Evolutionary conservation across 1,140 invertebrate species (phyloP).

Genomic region (Brachystomella parvula): DNA sequence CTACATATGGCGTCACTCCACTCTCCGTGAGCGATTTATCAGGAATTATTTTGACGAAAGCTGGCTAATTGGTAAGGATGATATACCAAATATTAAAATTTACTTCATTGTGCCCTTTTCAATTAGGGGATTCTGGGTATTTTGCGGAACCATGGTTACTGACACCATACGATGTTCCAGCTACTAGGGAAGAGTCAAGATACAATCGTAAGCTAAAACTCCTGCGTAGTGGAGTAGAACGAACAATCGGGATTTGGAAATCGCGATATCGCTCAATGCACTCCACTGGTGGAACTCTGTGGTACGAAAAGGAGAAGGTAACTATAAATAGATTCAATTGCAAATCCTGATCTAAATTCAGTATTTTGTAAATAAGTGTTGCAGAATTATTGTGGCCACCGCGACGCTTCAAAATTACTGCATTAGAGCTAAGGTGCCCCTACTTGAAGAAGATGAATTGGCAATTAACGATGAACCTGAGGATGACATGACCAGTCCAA

Average conservation of each 20-base stretch:
- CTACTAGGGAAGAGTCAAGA: slow-evolving; percentile 31
- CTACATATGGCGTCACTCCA: slow-evolving; percentile 18
- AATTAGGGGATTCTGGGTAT: slow-evolving; percentile 14
- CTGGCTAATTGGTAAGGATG: slow-evolving; percentile 12
- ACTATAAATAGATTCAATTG: background rate
- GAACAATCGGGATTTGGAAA: slow-evolving; percentile 22
- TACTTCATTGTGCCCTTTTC: background rate
- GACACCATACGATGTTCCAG: slow-evolving; percentile 38
- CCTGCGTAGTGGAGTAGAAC: slow-evolving; percentile 11
- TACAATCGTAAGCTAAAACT: background rate
- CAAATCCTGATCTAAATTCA: background rate
- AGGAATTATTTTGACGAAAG: background rate
- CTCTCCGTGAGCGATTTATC: background rate
- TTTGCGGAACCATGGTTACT: slow-evolving; percentile 35
- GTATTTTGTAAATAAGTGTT: slow-evolving; percentile 11
- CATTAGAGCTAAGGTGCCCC: background rate
- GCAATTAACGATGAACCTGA: background rate
- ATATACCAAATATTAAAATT: slow-evolving; percentile 4
- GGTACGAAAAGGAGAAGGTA: slow-evolving; percentile 1
- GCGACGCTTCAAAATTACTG: slow-evolving; percentile 4
- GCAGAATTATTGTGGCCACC: background rate
- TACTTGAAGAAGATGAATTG: background rate
- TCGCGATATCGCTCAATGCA: slow-evolving; percentile 5
- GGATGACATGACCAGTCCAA: background rate
- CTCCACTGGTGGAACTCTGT: slow-evolving; percentile 4